A percentile compares a stretch with the other conserved stretches of the same genome.
phyloP scores from a whole-genome alignment of 2,113 vertebrate species.

The Prinia subflava region DNA sequence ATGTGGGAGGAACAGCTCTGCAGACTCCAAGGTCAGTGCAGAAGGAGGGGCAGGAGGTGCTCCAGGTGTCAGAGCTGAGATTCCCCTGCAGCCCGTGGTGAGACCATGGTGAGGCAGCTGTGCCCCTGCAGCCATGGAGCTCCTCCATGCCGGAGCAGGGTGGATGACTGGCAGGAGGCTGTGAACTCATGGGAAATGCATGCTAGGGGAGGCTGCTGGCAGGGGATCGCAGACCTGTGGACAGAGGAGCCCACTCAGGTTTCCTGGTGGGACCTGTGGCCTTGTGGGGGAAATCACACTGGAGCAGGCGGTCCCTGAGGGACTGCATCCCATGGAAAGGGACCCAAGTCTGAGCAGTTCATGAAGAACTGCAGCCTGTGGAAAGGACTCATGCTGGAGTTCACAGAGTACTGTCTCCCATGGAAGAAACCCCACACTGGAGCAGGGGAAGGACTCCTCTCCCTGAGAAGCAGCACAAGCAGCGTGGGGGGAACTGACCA shows the following conservation, averaged over 20 bases:
- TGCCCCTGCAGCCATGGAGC: neutral
- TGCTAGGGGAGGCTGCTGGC: accelerated
- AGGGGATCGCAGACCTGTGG: neutral
- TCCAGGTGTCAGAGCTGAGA: neutral
- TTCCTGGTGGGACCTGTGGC: neutral
- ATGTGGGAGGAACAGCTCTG: neutral
- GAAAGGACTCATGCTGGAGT: neutral
- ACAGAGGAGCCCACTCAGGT: neutral
- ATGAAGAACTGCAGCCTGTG: neutral
- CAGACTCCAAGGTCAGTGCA: neutral
- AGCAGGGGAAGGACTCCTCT: neutral
- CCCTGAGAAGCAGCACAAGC: neutral
- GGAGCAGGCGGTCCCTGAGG: neutral
- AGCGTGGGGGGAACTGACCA: too few species aligned
- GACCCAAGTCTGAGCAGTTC: neutral
- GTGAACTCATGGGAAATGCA: neutral
- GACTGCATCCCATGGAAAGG: neutral
- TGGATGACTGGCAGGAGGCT: neutral
- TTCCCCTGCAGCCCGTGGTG: neutral
- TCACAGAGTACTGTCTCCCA: neutral
- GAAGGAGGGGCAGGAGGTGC: neutral
- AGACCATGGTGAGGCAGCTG: neutral
- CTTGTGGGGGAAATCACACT: neutral
- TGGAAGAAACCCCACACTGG: neutral
- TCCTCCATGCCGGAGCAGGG: accelerated